Evolutionary conservation across 2,888 invertebrate species (phyloP).

Genomic region (Hoplodrina blanda): DNA sequence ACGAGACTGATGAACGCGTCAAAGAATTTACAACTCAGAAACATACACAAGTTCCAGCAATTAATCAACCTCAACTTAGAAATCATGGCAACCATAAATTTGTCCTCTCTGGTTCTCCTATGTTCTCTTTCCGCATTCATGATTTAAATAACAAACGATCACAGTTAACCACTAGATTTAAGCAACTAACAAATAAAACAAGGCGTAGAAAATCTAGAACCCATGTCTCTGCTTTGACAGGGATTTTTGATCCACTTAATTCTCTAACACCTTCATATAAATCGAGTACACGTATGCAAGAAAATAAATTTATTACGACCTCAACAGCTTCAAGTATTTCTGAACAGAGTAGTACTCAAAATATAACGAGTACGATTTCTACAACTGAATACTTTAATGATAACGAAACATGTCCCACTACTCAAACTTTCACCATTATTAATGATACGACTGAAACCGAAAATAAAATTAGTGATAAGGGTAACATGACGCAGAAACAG

Average conservation of each 20-base stretch:
- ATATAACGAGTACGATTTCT: slow-evolving; percentile 6
- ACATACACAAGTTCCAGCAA: slow-evolving; percentile 6
- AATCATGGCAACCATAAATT: slow-evolving; percentile 37
- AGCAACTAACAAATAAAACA: slow-evolving; percentile 31
- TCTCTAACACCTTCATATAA: slow-evolving; percentile 35
- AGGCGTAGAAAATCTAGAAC: slow-evolving; percentile 36
- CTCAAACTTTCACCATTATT: slow-evolving; percentile 13
- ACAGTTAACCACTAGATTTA: slow-evolving; percentile 45
- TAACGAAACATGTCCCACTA: slow-evolving; percentile 53
- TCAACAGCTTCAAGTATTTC: neutral
- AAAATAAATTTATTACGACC: neutral
- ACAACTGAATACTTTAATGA: slow-evolving; percentile 8
- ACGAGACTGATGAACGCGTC: slow-evolving; percentile 69
- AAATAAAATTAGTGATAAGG: slow-evolving; percentile 5
- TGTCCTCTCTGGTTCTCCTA: slow-evolving; percentile 56
- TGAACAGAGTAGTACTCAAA: neutral
- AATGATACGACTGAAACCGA: slow-evolving; percentile 7
- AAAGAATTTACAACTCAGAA: slow-evolving; percentile 43
- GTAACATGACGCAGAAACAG: slow-evolving; percentile 1
- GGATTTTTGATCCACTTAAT: slow-evolving; percentile 39
- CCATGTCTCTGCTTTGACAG: slow-evolving; percentile 43
- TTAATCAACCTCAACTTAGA: slow-evolving; percentile 19
- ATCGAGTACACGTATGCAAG: slow-evolving; percentile 6
- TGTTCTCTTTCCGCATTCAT: slow-evolving; percentile 67
- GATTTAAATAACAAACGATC: slow-evolving; percentile 39